These are phyloP conservation scores for Clanis bilineata DNA, from an alignment of 2,888 invertebrate genomes.

Conservation along the genomic window DNA sequence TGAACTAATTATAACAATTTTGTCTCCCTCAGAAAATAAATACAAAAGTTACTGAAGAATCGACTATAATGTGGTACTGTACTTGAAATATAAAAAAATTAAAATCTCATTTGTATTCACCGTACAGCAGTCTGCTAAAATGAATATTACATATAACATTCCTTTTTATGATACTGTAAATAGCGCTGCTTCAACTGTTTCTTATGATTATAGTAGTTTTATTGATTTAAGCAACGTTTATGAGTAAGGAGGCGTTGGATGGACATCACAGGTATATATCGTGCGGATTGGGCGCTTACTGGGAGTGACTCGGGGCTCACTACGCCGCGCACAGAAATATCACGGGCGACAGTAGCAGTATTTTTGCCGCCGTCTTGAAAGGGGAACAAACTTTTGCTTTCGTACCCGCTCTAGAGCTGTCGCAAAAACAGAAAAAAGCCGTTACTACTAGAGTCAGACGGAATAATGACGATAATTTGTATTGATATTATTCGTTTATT, in stretches of 20 bases:
- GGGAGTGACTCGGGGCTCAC: slow-evolving; percentile 47
- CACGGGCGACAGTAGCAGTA: slow-evolving; percentile 88
- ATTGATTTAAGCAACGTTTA: slow-evolving; percentile 33
- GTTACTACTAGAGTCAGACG: slow-evolving; percentile 28
- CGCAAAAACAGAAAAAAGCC: slow-evolving; percentile 76
- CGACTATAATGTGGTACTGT: no score
- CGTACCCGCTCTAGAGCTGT: slow-evolving; percentile 82
- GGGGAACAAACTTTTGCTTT: slow-evolving; percentile 87
- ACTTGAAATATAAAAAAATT: no score
- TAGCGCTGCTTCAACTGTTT: neutral
- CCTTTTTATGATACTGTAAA: neutral
- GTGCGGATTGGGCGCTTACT: slow-evolving; percentile 74
- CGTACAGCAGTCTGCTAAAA: no score
- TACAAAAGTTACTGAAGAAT: no score
- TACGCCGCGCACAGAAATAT: slow-evolving; percentile 89
- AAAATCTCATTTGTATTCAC: no score
- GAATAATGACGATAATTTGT: slow-evolving; percentile 19
- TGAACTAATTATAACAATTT: no score
- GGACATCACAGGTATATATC: slow-evolving; percentile 62
- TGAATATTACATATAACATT: no score
- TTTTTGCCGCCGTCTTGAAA: slow-evolving; percentile 89
- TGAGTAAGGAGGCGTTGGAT: slow-evolving; percentile 29
- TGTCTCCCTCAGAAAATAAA: no score
- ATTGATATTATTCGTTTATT: neutral
- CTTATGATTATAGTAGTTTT: neutral